Evolutionary conservation across 2,888 invertebrate genomes (phyloP), one percentile per base, ranked within the genome.

Genomic region (Coelopa pilipes): DNA sequence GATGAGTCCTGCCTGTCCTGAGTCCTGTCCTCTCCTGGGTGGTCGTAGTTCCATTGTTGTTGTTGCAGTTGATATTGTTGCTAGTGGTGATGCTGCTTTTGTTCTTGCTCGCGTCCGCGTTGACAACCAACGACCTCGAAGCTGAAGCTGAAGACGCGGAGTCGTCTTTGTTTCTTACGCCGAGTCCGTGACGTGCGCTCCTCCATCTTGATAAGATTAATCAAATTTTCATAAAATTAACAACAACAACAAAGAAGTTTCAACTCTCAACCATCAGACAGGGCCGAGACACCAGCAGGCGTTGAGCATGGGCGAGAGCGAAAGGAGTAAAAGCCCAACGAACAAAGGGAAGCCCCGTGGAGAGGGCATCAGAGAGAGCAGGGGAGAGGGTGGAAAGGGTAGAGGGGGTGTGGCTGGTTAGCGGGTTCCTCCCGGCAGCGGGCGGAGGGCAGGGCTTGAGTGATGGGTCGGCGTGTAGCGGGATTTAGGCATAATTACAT

Each of bases 161-260:
- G 34, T 34, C 7, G 34, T 34, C 70, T 62, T 70, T 63, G 19
- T 34, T 45, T 69, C 49, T 50, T 45, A 60, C 4, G 34, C 34
- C 34, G 34, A 4, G 34, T 7, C 17, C 67, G 55, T 57, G 21
- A 47, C 68, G 17, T 69, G 69, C 50, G 70, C n/a, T 45, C 19
- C 77, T 76, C 77, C 79, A 83, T 83, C 86, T 82, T 85, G 85
- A 86, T 85, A 84, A 86, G 86, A 86, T 86, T 87, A 86, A 86
- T 86, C 86, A 87, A 87, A 86, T 87, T 87, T 86, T 86, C 86
- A 84, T 82, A 83, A 84, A 84, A 82, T 85, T 82, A 81, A 78
- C 79, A 76, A 75, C 70, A 73, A 77, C 34, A 34, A 34, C 34
- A 34, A 34, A 2, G 34, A 34, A 74, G 73, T 70, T 34, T 65